Evolutionary conservation across 2,113 vertebrate species (phyloP), one percentile per base, ranked within the genome.

Genomic region (Crotophaga sulcirostris): DNA sequence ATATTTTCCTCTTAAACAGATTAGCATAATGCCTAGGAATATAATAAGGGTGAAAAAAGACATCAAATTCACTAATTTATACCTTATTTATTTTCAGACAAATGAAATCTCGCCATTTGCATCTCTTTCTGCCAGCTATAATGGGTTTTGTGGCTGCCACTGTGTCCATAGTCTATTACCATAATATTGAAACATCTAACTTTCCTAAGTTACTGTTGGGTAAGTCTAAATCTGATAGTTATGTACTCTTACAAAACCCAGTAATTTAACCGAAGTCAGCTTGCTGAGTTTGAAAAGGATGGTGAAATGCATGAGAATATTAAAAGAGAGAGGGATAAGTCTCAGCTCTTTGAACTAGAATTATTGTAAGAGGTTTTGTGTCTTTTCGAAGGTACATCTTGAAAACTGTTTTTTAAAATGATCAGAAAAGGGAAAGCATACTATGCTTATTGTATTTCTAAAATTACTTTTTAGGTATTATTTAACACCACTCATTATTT

Each of bases 131-230:
- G 95, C 99, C 99, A 2, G 99, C 99, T 3, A 98, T 99, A 77
- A 99, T 99, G 98, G 99, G 99, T 29, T 99, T 99, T 92, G 98
- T 99, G 31, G 99, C 99, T 56, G 99, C 99, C 2, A 99, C 99
- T 1, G 99, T 99, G 5, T 99, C 99, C 8, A 99, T 99, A 63
- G 99, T 99, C 20, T 99, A 99, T 93, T 99, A 99, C 74, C 99
- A 99, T 96, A 99, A 99, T 87, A 99, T 99, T 17, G 99, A 99
- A 97, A 99, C 99, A 8, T 99, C 99, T 68, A 99, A 99, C 96
- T 99, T 99, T 88, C 99, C 99, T 45, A 99, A 99, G 95, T 96
- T 99, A 78, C 98, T 99, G 60, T 97, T 99, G n/a, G 99, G 99
- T 99, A 97, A 98, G 98, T 97, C 51, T 60, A 52, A 31, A 10